Base-by-base conservation (phyloP, 2,888 invertebrate genomes). In the Tanypteryx hageni region DNA sequence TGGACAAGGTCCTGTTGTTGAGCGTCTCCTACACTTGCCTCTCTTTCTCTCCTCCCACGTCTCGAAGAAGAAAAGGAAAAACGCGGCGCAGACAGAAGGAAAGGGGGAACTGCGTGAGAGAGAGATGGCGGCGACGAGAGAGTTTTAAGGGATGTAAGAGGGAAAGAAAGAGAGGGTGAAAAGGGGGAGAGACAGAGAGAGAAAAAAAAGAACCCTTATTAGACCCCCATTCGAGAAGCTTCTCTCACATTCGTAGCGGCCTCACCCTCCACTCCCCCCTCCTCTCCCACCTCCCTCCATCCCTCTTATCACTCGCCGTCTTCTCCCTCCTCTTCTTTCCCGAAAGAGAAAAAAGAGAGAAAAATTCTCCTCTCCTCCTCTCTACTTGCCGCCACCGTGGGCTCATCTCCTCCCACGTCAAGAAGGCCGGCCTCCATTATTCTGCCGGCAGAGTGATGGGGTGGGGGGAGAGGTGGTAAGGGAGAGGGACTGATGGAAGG, bases 351-450 rank as follows among this genome's bases (percentile, higher is more conserved):
- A 44, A 44, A 5, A 44, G 44, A 44, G 44, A 44, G 44, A 44
- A 44, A 44, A 44, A 44, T 44, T 16, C 18, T 16, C 64, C 64
- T 18, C 61, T 61, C 61, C 61, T 61, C 61, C 61, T 64, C 16
- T 16, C 16, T n/a, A 3, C 14, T 64, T 64, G 64, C 64, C 16
- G 13, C 64, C n/a, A 16, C 64, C 16, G 64, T 11, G 64, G 10
- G 76, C 76, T 27, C 76, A 27, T 76, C 76, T 76, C 76, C 76
- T 76, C 76, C 76, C 76, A 76, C 76, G 22, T 76, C 27, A 11
- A 76, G 76, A 76, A 44, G 76, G 27, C 27, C 76, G 76, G 76
- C 27, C 76, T 76, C 76, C 76, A 76, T 76, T 76, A 76, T 76
- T 22, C 76, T 27, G 27, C 76, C 22, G 22, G 22, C 27, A 22